Conservation (phyloP, 1,140 invertebrate genomes). For the Brachionus plicatilis region DNA sequence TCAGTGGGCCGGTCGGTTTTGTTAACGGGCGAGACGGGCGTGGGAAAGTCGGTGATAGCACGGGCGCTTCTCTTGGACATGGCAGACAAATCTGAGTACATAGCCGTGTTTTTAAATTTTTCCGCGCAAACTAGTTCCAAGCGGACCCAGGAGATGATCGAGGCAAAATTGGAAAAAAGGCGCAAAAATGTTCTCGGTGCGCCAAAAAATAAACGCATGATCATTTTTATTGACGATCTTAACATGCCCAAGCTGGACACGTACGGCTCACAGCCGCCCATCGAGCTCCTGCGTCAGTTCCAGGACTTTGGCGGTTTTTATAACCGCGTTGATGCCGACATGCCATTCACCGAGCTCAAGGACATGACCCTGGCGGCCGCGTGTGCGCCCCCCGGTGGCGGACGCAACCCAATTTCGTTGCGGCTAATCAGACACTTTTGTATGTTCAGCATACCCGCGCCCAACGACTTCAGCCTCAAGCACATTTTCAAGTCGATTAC, state of each 20-base stretch:
- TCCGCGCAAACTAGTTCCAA: constrained; percentile 77
- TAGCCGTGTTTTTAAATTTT: constrained; percentile 74
- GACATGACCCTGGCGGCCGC: constrained; percentile 56
- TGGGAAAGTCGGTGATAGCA: constrained; percentile 77
- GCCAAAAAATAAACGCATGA: constrained; percentile 49
- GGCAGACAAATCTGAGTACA: constrained; percentile 61
- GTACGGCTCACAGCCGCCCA: constrained; percentile 56
- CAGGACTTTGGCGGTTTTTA: constrained; percentile 76
- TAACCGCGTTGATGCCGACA: constrained; percentile 66
- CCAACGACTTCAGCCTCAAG: constrained; percentile 54
- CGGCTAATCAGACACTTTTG: constrained; percentile 56
- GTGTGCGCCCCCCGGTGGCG: constrained; percentile 58
- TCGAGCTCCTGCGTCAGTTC: constrained; percentile 64
- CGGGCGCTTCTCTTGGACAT: constrained; percentile 67
- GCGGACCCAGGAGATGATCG: constrained; percentile 57
- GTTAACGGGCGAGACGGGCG: constrained; percentile 57
- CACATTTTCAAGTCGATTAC: constrained; percentile 65
- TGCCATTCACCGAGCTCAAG: constrained; percentile 73
- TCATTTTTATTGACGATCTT: constrained; percentile 60
- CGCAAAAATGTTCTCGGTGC: constrained; percentile 54
- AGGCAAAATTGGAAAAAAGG: constrained; percentile 57
- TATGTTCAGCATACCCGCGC: constrained; percentile 55
- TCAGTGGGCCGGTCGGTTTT: constrained; percentile 63
- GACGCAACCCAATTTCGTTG: constrained; percentile 54
- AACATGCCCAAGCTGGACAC: constrained; percentile 57